These are phyloP conservation scores for Drosophila tripunctata DNA, from an alignment of 2,888 invertebrate species.

Conservation along the genomic window DNA sequence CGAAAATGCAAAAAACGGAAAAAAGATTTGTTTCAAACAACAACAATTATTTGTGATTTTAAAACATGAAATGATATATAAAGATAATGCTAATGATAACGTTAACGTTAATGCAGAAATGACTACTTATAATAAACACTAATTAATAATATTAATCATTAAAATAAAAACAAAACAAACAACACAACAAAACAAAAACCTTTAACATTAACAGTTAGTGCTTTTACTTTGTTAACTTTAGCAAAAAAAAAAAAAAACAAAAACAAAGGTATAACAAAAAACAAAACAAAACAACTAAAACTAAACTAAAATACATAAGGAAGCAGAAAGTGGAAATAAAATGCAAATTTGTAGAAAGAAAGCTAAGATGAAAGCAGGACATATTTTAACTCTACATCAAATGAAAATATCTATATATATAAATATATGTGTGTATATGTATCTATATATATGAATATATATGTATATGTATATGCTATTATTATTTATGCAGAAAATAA, in stretches of 20 bases:
- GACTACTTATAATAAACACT: conserved; percentile 57
- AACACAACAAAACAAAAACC: conserved; percentile 8
- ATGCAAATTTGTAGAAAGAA: not conserved
- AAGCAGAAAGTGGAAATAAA: no score
- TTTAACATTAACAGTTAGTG: conserved; percentile 45
- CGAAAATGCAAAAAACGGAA: conserved; percentile 91
- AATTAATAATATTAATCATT: conserved; percentile 51
- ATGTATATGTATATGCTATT: conserved; percentile 49
- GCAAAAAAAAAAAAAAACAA: conserved; percentile 3
- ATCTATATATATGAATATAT: conserved; percentile 27
- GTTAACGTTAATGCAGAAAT: conserved; percentile 52
- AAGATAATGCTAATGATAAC: conserved; percentile 41
- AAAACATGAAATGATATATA: conserved; percentile 69
- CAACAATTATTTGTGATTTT: conserved; percentile 77
- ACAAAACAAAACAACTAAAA: no score
- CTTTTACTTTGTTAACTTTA: conserved; percentile 67
- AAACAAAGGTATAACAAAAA: not conserved
- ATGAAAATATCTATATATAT: not conserved
- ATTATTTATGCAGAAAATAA: conserved; percentile 64
- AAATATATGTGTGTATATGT: not conserved
- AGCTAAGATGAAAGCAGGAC: conserved; percentile 19
- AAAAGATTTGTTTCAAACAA: conserved; percentile 74
- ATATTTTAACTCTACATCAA: conserved; percentile 40
- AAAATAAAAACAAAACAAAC: conserved; percentile 38
- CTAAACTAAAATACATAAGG: no score